Conservation (phyloP, 2,113 vertebrate species). For the Zosterops pallidus region DNA sequence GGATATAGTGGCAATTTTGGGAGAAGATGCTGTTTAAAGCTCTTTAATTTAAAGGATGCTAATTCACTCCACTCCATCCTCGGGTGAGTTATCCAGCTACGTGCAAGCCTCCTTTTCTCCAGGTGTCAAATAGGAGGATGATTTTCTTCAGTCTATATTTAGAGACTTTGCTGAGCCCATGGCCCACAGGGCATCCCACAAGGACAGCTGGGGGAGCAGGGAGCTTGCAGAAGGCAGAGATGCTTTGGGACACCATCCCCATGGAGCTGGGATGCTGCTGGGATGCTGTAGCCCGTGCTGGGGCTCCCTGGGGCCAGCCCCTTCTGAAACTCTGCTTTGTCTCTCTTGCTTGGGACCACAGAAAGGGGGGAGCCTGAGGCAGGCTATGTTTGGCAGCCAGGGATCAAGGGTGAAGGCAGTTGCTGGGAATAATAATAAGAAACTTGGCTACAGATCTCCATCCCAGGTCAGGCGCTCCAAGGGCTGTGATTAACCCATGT, state of each 20-base stretch:
- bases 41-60: conserved; percentile 54
- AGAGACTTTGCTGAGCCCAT: neutral
- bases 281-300: neutral
- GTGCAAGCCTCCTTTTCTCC: neutral
- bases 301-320: neutral
- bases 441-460: neutral
- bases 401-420: neutral
- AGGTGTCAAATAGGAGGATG: neutral
- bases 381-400: neutral
- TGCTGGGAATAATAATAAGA: conserved; percentile 10
- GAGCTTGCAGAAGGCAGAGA: neutral
- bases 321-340: neutral
- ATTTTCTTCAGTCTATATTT: neutral
- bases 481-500: neutral
- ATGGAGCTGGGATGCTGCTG: neutral
- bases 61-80: neutral
- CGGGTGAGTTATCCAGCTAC: neutral
- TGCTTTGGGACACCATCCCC: neutral
- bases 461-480: neutral
- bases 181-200: neutral
- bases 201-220: neutral
- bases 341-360: neutral
- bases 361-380: neutral
- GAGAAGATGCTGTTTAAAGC: conserved; percentile 32
- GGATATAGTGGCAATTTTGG: conserved; percentile 18